Conservation (phyloP, 2,888 invertebrate species). For the Mystacides longicornis region DNA sequence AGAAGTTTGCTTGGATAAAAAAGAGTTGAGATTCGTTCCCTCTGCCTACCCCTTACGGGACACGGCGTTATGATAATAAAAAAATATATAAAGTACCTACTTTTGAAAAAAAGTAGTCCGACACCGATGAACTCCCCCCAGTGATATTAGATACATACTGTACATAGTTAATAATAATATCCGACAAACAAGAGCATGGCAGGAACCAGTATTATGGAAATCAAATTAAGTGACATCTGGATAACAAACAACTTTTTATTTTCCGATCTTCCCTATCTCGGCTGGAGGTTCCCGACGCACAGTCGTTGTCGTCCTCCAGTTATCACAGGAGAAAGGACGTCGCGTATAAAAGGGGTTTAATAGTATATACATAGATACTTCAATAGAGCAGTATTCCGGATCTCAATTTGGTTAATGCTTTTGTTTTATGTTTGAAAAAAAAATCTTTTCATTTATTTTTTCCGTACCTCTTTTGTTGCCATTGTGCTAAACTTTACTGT, state of each 20-base stretch:
- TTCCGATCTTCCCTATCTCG: neutral
- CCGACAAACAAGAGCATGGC: no score
- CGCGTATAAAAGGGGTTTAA: neutral
- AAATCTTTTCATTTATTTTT: constrained; percentile 1
- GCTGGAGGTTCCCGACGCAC: neutral
- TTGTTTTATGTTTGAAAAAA: neutral
- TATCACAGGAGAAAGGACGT: neutral
- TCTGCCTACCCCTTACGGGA: no score
- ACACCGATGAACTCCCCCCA: no score
- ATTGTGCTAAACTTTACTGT: neutral
- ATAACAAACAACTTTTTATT: neutral
- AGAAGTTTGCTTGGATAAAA: no score
- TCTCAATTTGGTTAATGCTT: constrained; percentile 1
- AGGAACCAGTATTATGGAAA: constrained; percentile 1
- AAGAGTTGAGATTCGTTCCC: no score
- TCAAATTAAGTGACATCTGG: constrained; percentile 2
- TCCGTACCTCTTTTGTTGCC: neutral
- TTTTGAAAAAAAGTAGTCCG: no score
- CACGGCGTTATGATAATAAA: no score
- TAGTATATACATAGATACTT: neutral
- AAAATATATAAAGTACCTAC: no score
- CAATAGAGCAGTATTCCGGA: constrained; percentile 1
- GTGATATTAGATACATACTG: no score
- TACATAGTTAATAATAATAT: no score
- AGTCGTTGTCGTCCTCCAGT: neutral